Evolutionary conservation across 1,140 invertebrate species (phyloP).

Genomic region (Chelonus insularis): DNA sequence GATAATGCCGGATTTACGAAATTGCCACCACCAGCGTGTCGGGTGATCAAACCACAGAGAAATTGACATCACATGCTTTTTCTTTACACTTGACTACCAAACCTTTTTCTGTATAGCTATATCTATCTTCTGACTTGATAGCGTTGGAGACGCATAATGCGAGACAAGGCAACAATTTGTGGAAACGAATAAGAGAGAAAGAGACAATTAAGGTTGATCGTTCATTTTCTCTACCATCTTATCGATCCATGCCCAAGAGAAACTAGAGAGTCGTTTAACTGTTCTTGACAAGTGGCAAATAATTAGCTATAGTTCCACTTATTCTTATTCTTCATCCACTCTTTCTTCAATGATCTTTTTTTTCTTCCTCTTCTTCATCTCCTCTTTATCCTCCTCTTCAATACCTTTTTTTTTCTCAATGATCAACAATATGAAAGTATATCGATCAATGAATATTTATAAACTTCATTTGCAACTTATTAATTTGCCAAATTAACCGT

Average conservation of each 20-base stretch:
- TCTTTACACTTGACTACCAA: not conserved
- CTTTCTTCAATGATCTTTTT: constrained; percentile 5
- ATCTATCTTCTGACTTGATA: not conserved
- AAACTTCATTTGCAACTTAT: too few relatives aligned
- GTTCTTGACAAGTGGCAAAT: constrained; percentile 33
- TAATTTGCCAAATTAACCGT: too few relatives aligned
- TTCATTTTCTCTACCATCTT: constrained; percentile 26
- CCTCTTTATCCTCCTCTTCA: not conserved
- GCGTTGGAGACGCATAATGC: not conserved
- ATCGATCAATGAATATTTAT: too few relatives aligned
- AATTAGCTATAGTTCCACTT: constrained; percentile 25
- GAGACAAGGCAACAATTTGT: not conserved
- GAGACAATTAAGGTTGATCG: constrained; percentile 22
- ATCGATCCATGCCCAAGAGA: constrained; percentile 19
- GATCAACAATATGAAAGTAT: too few relatives aligned
- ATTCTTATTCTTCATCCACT: constrained; percentile 21
- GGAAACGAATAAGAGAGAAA: not conserved
- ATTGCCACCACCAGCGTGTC: constrained; percentile 75
- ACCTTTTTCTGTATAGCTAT: not conserved
- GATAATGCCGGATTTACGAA: constrained; percentile 79
- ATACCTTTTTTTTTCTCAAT: too few relatives aligned
- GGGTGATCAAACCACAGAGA: constrained; percentile 72
- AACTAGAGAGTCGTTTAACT: constrained; percentile 23
- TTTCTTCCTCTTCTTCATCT: not conserved
- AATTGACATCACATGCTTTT: constrained; percentile 39